Evolutionary conservation across 2,113 vertebrate species (phyloP).

Genomic region (Chaetodon auriga): DNA sequence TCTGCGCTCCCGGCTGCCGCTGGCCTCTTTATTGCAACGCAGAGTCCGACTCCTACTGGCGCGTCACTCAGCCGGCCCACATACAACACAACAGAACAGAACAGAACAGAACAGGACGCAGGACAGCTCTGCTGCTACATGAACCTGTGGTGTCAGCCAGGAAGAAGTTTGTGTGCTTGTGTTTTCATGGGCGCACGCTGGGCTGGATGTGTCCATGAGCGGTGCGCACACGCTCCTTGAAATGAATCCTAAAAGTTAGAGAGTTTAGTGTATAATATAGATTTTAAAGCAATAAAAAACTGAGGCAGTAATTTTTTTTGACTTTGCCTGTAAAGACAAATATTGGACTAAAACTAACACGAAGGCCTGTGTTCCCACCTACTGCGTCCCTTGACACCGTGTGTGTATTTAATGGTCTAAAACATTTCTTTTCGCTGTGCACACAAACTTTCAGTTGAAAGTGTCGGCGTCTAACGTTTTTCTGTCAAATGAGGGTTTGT

Average conservation of each 20-base stretch:
- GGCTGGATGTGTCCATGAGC: background rate
- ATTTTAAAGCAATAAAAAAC: background rate
- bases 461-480: no score
- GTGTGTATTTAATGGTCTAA: no score
- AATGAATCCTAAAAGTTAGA: background rate
- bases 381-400: no score
- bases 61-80: slow-evolving; percentile 81
- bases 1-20: slow-evolving; percentile 84
- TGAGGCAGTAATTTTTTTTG: background rate
- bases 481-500: background rate
- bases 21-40: slow-evolving; percentile 93
- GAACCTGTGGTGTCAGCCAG: background rate
- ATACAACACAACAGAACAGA: background rate
- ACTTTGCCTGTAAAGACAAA: background rate
- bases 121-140: background rate
- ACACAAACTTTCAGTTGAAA: no score
- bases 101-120: background rate
- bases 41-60: slow-evolving; percentile 77
- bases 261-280: background rate
- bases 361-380: background rate
- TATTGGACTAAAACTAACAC: background rate
- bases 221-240: background rate
- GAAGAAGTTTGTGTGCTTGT: background rate
- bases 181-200: background rate
- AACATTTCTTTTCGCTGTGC: no score